Base-by-base conservation (phyloP, 2,888 invertebrate species). In the Hirudinaria manillensis region DNA sequence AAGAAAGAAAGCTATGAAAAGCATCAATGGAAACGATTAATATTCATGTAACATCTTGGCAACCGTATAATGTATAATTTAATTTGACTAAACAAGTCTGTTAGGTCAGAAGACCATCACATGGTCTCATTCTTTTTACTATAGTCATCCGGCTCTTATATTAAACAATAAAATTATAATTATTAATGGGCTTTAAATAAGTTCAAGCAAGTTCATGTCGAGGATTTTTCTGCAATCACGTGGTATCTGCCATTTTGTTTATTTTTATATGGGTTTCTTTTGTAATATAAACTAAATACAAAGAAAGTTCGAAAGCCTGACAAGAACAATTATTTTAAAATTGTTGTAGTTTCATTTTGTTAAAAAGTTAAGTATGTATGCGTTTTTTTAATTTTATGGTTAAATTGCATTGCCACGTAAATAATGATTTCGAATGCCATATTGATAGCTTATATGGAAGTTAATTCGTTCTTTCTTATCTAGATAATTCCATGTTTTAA, bases 191-290 rank as follows among this genome's bases (percentile, higher is more conserved):
- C 45, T 45, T 45, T 45, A 45, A 45, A 45, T 45, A 45, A 45
- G 45, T 45, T 3, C 13, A 45, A 45, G 45, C 45, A 45, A 45
- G 45, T 45, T 45, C 45, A 45, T 45, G 45, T 45, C 45, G 13
- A 45, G 3, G 61, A 29, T 24, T 61, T 68, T 68, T 36, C 36
- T 68, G 32, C 29, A 24, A 68, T 68, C 68, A 68, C 68, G 68
- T 68, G 68, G 68, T 68, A n/a, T 68, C 68, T 34, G 68, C 68
- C 68, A 68, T 68, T 68, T 68, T 68, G 68, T 68, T 68, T 68
- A 68, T 68, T 68, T 68, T 68, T 68, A 36, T 68, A 21, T 34
- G 36, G 36, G 32, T 68, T 68, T 68, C 32, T 68, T 68, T 68
- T 68, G 32, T 68, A 68, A 68, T 68, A 34, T 34, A 36, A n/a